These are phyloP conservation scores for Melozone crissalis DNA, from an alignment of 2,113 vertebrate genomes.

Conservation along the genomic window DNA sequence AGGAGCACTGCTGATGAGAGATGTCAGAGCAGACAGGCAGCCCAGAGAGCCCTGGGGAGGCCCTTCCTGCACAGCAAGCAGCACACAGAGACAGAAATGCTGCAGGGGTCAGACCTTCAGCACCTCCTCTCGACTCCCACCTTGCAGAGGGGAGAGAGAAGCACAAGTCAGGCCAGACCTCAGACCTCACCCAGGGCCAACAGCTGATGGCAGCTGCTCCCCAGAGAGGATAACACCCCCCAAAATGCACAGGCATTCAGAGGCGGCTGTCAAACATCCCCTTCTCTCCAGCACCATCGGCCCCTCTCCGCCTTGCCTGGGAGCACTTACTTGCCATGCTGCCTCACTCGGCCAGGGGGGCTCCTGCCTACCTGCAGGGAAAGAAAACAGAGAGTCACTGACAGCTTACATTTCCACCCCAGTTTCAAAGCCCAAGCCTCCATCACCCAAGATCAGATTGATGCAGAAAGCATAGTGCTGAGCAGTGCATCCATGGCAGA, in stretches of 20 bases:
- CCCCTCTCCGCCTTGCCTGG: not conserved
- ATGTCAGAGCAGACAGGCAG: not conserved
- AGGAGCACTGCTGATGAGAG: not conserved
- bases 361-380: slow-evolving; percentile 66
- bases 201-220: not conserved
- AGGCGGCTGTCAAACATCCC: not conserved
- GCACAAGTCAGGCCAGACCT: not conserved
- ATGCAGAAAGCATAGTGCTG: not conserved
- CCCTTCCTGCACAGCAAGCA: not conserved
- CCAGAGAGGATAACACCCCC: not conserved
- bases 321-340: slow-evolving; percentile 77
- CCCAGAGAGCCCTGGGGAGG: not conserved
- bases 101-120: not conserved
- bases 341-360: not conserved
- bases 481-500: rapidly evolving
- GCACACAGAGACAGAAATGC: not conserved
- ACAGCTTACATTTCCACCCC: not conserved
- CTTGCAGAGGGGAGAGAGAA: not conserved
- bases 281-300: not conserved
- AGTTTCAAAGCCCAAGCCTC: not conserved
- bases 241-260: not conserved
- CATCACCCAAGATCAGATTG: not conserved
- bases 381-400: slow-evolving; percentile 53
- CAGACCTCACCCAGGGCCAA: not conserved
- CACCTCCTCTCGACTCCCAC: not conserved